These are phyloP conservation scores for Chaenocephalus aceratus DNA, from an alignment of 2,113 vertebrate species.

Conservation along the genomic window DNA sequence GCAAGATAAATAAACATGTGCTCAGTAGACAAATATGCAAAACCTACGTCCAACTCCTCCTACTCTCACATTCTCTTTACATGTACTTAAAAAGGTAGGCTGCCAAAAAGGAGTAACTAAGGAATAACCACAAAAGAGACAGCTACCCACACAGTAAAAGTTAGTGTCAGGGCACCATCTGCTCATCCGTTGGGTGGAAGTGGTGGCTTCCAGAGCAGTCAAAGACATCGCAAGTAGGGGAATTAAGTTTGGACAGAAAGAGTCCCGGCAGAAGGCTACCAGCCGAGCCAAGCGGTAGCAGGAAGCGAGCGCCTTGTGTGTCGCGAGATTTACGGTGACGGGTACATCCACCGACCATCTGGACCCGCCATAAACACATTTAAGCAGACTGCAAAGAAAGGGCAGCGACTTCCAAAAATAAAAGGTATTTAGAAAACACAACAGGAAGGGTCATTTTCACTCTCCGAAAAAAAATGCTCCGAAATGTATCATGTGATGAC, in stretches of 20 bases:
- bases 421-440: constrained; percentile 1
- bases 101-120: constrained; percentile 48
- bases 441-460: neutral
- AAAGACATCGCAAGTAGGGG: constrained; percentile 56
- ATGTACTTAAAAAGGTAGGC: constrained; percentile 46
- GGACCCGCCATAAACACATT: constrained; percentile 60
- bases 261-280: constrained; percentile 66
- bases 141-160: constrained; percentile 41
- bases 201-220: constrained; percentile 63
- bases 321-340: constrained; percentile 69
- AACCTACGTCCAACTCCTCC: constrained; percentile 50
- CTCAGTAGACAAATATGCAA: constrained; percentile 47
- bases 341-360: constrained; percentile 76
- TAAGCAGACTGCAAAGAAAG: constrained; percentile 42
- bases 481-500: neutral
- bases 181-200: constrained; percentile 74
- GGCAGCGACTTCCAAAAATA: neutral
- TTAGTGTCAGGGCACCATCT: constrained; percentile 76
- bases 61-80: constrained; percentile 51
- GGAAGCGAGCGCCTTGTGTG: constrained; percentile 73
- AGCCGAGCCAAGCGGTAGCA: constrained; percentile 70
- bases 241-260: constrained; percentile 61
- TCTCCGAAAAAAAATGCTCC: neutral
- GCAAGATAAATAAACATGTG: constrained; percentile 42
- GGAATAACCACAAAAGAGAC: constrained; percentile 66